A percentile compares a stretch with the other conserved stretches of the same genome.
These are phyloP conservation scores for Chaetogeoica ovagalla DNA, from an alignment of 2,888 invertebrate genomes.

Conservation along the genomic window DNA sequence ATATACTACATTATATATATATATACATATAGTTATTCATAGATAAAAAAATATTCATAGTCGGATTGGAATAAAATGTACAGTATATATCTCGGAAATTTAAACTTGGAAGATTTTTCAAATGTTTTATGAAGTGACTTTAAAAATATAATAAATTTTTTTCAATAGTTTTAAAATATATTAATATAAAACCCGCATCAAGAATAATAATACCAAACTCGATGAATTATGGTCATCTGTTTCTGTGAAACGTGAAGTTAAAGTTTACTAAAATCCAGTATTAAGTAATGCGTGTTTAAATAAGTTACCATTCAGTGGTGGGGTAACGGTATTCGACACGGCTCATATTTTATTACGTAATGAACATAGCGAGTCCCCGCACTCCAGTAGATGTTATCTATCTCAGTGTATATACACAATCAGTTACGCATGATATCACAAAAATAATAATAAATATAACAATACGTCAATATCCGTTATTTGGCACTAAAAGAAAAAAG, in stretches of 20 bases:
- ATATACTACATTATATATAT: too few relatives aligned
- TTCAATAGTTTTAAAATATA: not conserved
- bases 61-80: conserved; percentile 5
- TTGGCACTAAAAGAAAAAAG: too few relatives aligned
- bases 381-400: not conserved
- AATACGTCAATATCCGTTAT: too few relatives aligned
- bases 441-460: too few relatives aligned
- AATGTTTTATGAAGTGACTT: not conserved
- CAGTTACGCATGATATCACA: too few relatives aligned
- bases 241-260: not conserved
- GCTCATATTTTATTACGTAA: not conserved
- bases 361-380: conserved; percentile 1
- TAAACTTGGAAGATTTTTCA: not conserved
- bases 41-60: conserved; percentile 5
- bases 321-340: conserved; percentile 11
- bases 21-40: not conserved
- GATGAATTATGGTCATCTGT: not conserved
- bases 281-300: not conserved
- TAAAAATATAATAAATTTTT: conserved; percentile 1
- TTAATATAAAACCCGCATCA: not conserved
- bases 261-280: not conserved
- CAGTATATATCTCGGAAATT: not conserved
- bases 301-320: conserved; percentile 8
- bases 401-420: not conserved
- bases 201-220: conserved; percentile 1